Conservation (phyloP, 1,140 invertebrate genomes). For the Xylocopa sonorina region DNA sequence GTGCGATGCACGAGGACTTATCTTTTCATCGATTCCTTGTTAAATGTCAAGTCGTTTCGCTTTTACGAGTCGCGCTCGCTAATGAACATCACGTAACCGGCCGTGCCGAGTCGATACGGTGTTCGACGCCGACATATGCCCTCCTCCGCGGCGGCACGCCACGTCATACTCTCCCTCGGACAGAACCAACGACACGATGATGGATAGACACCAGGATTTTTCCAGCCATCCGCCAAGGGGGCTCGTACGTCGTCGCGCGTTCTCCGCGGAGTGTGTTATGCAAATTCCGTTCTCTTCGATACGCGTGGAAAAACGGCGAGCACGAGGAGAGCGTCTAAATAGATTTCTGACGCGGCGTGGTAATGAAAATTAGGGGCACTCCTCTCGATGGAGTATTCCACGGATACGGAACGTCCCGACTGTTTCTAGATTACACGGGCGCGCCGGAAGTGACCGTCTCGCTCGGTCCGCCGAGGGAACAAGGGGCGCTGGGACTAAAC, state of each 20-base stretch:
- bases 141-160: slow-evolving; percentile 31
- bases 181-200: slow-evolving; percentile 26
- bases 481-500: slow-evolving; percentile 53
- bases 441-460: slow-evolving; percentile 47
- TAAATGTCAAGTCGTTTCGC: slow-evolving; percentile 68
- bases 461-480: slow-evolving; percentile 18
- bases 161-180: slow-evolving; percentile 45
- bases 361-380: slow-evolving; percentile 17
- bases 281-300: not conserved
- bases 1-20: slow-evolving; percentile 56
- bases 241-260: not conserved
- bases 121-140: slow-evolving; percentile 39
- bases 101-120: slow-evolving; percentile 41
- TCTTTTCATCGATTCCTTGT: slow-evolving; percentile 68
- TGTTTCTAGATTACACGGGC: slow-evolving; percentile 28
- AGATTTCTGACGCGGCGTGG: not conserved
- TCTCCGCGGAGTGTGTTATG: not conserved
- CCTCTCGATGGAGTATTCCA: not conserved
- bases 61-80: slow-evolving; percentile 59
- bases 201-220: slow-evolving; percentile 47
- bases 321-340: not conserved
- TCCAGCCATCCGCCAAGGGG: not conserved
- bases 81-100: slow-evolving; percentile 63
- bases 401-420: not conserved
- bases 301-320: no score